Conservation (phyloP, 2,113 vertebrate species). For the Casuarius casuarius region DNA sequence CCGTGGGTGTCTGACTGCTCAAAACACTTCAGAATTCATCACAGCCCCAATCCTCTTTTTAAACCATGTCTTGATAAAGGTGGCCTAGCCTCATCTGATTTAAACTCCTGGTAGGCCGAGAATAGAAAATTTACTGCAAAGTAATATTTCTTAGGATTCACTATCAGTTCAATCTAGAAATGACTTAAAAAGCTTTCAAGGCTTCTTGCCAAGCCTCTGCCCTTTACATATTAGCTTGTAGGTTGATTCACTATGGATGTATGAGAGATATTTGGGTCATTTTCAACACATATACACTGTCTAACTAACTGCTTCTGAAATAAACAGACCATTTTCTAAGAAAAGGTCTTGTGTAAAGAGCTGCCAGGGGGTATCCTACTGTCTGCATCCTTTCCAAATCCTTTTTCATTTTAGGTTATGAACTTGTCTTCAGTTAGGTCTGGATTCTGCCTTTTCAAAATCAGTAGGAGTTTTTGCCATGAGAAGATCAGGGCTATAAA, state of each 20-base stretch:
- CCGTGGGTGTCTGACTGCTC: neutral
- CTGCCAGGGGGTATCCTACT: neutral
- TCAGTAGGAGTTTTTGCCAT: neutral
- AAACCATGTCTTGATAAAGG: neutral
- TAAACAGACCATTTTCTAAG: conserved; percentile 26
- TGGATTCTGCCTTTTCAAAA: neutral
- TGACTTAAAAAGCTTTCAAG: neutral
- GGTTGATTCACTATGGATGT: neutral
- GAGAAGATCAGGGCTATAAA: neutral
- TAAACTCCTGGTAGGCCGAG: neutral
- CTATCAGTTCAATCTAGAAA: conserved; percentile 23
- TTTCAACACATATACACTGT: conserved; percentile 43
- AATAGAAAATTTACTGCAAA: neutral
- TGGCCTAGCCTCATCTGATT: neutral
- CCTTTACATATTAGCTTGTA: neutral
- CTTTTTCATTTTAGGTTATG: neutral
- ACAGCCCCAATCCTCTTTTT: neutral
- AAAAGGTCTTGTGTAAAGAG: neutral
- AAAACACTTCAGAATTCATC: neutral
- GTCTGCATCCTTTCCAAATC: neutral
- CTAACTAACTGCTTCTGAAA: conserved; percentile 43
- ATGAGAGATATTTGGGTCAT: conserved; percentile 2
- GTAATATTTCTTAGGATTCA: neutral
- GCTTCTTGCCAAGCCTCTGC: neutral
- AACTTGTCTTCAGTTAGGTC: neutral